Percentiles rank a stretch among this genome's conserved stretches.
Evolutionary conservation across 2,113 vertebrate species (phyloP).

Genomic region (Halcyon malimbica): DNA sequence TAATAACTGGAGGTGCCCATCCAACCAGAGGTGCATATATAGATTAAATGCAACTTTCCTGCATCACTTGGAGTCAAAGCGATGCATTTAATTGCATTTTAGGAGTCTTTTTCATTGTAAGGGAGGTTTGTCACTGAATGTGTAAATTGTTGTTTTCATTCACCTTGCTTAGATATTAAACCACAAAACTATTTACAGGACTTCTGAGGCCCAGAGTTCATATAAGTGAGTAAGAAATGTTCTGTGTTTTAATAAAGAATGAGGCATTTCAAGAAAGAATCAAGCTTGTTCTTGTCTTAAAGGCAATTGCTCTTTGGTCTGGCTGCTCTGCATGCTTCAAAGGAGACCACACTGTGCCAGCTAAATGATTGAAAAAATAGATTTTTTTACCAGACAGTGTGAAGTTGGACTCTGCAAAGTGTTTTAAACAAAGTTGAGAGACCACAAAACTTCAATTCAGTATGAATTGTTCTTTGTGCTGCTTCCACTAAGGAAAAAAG

Average conservation of each 20-base stretch:
- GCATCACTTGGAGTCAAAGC: neutral
- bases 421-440: slow-evolving; percentile 49
- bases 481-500: slow-evolving; percentile 9
- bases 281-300: neutral
- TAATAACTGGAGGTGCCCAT: neutral
- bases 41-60: neutral
- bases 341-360: neutral
- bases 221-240: neutral
- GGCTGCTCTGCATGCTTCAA: slow-evolving; percentile 6
- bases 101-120: neutral
- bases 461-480: slow-evolving; percentile 37
- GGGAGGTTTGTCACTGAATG: neutral
- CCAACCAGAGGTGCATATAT: neutral
- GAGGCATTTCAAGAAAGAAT: neutral
- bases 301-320: neutral
- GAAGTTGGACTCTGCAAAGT: slow-evolving; percentile 12
- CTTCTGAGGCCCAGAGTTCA: neutral
- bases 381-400: slow-evolving; percentile 18
- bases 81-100: neutral
- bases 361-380: slow-evolving; percentile 10
- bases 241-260: neutral
- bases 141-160: neutral
- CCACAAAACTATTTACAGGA: neutral
- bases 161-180: neutral
- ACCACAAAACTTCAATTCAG: slow-evolving; percentile 38